Evolutionary conservation across 1,140 invertebrate genomes (phyloP).

Genomic region (Argopecten irradians): DNA sequence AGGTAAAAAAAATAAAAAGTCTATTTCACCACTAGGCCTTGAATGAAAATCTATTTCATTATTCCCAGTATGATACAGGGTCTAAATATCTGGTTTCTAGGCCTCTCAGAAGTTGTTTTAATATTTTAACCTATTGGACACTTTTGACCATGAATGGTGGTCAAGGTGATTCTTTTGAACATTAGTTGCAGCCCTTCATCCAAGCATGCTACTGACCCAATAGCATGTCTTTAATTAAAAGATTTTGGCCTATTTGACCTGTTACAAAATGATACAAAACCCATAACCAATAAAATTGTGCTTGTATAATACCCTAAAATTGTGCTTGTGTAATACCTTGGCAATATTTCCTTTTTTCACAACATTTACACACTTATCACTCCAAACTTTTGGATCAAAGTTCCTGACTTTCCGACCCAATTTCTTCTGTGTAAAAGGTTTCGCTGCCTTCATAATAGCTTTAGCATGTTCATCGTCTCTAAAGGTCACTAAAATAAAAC

Average conservation of each 20-base stretch:
- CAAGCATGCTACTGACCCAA: too few relatives aligned
- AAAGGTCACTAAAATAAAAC: conserved; percentile 55
- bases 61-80: too few relatives aligned
- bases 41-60: too few relatives aligned
- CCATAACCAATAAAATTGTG: not conserved
- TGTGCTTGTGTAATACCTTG: conserved; percentile 43
- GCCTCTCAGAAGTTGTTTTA: too few relatives aligned
- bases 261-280: not conserved
- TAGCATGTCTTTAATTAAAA: too few relatives aligned
- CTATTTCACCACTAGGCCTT: too few relatives aligned
- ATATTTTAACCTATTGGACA: too few relatives aligned
- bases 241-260: not conserved
- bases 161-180: too few relatives aligned
- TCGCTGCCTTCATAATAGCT: conserved; percentile 41
- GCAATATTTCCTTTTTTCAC: conserved; percentile 53
- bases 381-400: conserved; percentile 54
- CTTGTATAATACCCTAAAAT: not conserved
- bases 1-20: too few relatives aligned
- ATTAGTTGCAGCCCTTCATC: too few relatives aligned
- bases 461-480: conserved; percentile 49
- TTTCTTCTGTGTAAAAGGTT: conserved; percentile 51
- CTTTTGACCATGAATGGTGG: too few relatives aligned
- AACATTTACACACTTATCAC: conserved; percentile 45
- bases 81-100: too few relatives aligned
- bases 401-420: conserved; percentile 56